Base-by-base conservation (phyloP, 2,113 vertebrate genomes). In the Grus americana region DNA sequence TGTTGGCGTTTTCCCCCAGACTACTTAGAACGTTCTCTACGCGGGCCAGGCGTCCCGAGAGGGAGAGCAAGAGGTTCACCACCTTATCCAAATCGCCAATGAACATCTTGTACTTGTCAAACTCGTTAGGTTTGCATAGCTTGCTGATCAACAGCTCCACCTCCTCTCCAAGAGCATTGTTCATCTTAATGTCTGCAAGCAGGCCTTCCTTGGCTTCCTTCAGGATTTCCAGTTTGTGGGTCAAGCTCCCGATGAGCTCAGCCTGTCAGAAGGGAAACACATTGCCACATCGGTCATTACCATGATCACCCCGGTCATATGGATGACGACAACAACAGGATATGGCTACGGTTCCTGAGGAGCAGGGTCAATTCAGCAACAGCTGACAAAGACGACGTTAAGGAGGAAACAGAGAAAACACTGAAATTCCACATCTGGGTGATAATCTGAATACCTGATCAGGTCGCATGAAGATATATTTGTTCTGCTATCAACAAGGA, bases 21-120 rank as follows among this genome's bases (percentile, higher is more conserved):
- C 97, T 95, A 2, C 96, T 97, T 55, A 99, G 97, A 62, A 98
- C 97, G 0, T 99, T 98, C 96, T 99, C 99, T 50, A 99, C 99
- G 0, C 99, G 98, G 24, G 99, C 98, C 96, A 99, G 97, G 24
- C 99, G 99, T 36, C 99, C 98, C 0, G 99, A 99, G 92, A 99
- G 98, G 18, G 99, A 99, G 30, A 99, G 98, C 97, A 99, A 97
- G 97, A 99, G 98, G 98, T 99, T 99, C 34, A 99, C 99, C 30
- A 99, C 99, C 95, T 98, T 99, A 97, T 99, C 99, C 97, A 99
- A 94, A 92, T 99, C 99, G 1, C 99, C 99, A 3, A 99, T 98
- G 97, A 99, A 99, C 98, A 99, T 98, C 98, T 96, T 98, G 98
- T 99, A 99, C 97, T 99, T 99, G 95, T 99, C 99, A 92, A 97